These are phyloP conservation scores for Haemorhous mexicanus DNA, from an alignment of 2,113 vertebrate species.

Conservation along the genomic window DNA sequence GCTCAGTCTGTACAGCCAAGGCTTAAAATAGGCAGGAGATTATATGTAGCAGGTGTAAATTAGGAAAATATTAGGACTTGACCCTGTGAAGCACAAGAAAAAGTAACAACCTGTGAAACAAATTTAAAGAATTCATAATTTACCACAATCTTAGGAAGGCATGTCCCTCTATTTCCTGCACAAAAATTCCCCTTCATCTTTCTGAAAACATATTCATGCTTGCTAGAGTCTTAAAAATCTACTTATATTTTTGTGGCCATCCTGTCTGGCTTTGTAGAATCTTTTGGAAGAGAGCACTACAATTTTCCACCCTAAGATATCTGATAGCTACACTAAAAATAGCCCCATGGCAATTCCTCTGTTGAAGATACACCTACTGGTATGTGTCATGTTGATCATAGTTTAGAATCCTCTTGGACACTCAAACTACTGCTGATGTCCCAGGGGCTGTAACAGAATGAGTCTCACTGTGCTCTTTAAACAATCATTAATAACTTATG, in stretches of 20 bases:
- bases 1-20: not conserved
- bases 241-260: conserved; percentile 23
- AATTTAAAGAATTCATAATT: not conserved
- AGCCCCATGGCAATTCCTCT: not conserved
- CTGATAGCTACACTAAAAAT: conserved; percentile 47
- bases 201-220: not conserved
- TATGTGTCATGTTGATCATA: not conserved
- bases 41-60: conserved; percentile 4
- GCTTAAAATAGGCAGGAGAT: conserved; percentile 15
- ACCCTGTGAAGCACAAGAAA: not conserved
- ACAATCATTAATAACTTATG: not conserved
- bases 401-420: not conserved
- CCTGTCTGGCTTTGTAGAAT: not conserved
- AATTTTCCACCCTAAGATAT: conserved; percentile 53
- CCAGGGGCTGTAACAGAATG: not conserved
- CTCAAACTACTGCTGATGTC: not conserved
- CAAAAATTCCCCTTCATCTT: not conserved
- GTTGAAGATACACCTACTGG: conserved; percentile 54
- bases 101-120: not conserved
- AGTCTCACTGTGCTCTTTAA: not conserved
- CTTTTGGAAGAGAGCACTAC: conserved; percentile 30
- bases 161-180: not conserved
- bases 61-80: not conserved
- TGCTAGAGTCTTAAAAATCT: not conserved
- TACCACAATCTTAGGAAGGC: not conserved